Conservation (phyloP, 2,888 invertebrate species). For the Mimachlamys varia region DNA sequence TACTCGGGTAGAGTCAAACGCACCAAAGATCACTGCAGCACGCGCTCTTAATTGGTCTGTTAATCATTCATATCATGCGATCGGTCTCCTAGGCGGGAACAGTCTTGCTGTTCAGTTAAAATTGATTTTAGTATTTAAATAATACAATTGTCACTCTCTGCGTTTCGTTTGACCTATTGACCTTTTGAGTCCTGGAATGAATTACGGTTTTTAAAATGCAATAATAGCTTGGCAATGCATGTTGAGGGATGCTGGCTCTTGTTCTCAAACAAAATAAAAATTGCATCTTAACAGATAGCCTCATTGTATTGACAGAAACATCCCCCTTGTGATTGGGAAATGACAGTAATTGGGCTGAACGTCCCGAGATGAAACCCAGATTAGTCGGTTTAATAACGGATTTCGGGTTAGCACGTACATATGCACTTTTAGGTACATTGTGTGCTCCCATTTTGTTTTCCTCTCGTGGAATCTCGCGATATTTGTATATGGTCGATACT, state of each 20-base stretch:
- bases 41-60: background rate
- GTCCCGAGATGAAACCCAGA: background rate
- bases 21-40: background rate
- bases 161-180: background rate
- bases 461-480: background rate
- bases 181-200: background rate
- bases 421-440: background rate
- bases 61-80: background rate
- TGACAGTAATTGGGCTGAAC: background rate
- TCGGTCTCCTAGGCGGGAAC: background rate
- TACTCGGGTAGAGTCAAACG: background rate
- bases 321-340: background rate
- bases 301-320: background rate
- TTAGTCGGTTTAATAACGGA: background rate
- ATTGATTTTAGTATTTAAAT: constrained; percentile 23
- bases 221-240: background rate
- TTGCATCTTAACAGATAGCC: background rate
- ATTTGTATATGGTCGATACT: background rate
- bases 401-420: background rate
- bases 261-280: background rate
- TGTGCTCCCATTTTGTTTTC: background rate
- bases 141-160: constrained; percentile 9
- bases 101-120: background rate
- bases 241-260: background rate
- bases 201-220: constrained; percentile 2